Evolutionary conservation across 2,113 vertebrate genomes (phyloP), one percentile per base, ranked within the genome.

Genomic region (Spea bombifrons): DNA sequence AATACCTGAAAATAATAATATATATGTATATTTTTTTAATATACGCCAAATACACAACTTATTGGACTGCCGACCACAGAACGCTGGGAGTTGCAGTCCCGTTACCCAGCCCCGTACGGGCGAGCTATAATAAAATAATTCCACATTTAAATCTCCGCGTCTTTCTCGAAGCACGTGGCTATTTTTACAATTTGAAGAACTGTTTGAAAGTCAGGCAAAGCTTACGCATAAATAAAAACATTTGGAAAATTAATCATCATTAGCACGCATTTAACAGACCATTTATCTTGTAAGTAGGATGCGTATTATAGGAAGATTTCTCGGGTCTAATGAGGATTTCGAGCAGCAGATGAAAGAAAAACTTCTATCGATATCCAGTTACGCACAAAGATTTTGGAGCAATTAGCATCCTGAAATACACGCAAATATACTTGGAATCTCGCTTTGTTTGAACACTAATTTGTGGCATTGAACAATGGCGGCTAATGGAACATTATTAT

Each of bases 341-440:
- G 70, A 80, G 66, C 70, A 17, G 66, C 49, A 80, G 43, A 73
- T 73, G 66, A 73, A 80, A 78, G 61, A 67, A 64, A 49, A 16
- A 13, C 77, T 72, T 72, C 76, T 73, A 66, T 73, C 69, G 61
- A 49, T 78, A 78, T 61, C 13, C 47, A 71, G 69, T 52, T 61
- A 66, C n/a, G 45, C 61, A 65, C 30, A 75, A 66, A 57, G 69
- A 67, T 72, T 78, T 65, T 15, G 69, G 59, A 49, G 53, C 63
- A 80, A 80, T 80, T 73, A 80, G n/a, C 70, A 59, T 66, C 46
- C 77, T 72, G 70, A 73, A 80, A 80, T 73, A 53, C 30, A 66
- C 70, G 73, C 77, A 73, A 80, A 73, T 73, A 59, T 61, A 65
- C 43, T 72, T 63, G 9, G 49, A 73, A 63, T 80, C 63, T 45